Percentiles rank a stretch among this genome's conserved stretches.
These are phyloP conservation scores for Cebus imitator DNA, from an alignment of 2,113 vertebrate genomes.

Conservation along the genomic window DNA sequence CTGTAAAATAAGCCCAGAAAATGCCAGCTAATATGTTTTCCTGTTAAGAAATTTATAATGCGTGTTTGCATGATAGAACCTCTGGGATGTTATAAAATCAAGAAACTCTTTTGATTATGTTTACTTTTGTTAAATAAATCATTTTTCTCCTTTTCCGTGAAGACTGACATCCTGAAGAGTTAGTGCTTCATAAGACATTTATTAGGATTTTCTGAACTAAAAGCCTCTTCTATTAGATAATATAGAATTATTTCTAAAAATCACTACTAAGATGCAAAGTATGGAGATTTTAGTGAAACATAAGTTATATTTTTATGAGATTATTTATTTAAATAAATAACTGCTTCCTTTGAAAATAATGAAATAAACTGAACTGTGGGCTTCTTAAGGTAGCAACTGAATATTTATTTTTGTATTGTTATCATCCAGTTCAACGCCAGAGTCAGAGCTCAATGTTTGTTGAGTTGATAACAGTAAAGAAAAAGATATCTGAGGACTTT, in stretches of 20 bases:
- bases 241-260: background rate
- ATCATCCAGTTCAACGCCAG: background rate
- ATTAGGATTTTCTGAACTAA: background rate
- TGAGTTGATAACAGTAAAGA: background rate
- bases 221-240: background rate
- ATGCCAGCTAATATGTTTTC: background rate
- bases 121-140: background rate
- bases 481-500: background rate
- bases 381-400: background rate
- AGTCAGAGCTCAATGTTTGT: background rate
- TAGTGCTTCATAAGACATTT: background rate
- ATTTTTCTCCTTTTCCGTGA: background rate
- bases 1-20: background rate
- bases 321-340: conserved; percentile 27
- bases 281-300: background rate
- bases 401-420: background rate
- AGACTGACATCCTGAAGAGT: background rate
- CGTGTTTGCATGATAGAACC: background rate
- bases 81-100: background rate
- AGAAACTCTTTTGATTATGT: background rate
- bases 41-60: background rate
- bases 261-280: background rate
- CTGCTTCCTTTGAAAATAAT: background rate
- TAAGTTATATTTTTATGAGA: conserved; percentile 3
- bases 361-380: background rate